These are phyloP conservation scores for Paralichthys olivaceus DNA, from an alignment of 2,113 vertebrate species.

Conservation along the genomic window DNA sequence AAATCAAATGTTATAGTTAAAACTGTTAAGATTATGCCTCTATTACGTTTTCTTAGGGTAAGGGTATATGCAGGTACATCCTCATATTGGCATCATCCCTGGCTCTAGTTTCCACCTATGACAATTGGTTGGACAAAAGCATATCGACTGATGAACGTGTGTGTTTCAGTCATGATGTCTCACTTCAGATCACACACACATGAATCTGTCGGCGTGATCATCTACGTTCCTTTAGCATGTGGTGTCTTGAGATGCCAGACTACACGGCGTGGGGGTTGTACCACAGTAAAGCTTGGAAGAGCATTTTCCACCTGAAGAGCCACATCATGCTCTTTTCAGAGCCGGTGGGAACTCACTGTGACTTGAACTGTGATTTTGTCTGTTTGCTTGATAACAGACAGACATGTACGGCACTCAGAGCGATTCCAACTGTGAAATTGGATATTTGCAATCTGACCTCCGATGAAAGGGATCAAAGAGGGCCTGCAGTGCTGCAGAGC, in stretches of 20 bases:
- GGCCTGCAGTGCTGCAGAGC: conserved; percentile 15
- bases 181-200: conserved; percentile 16
- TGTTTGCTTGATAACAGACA: conserved; percentile 34
- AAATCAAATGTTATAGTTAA: neutral
- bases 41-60: no score
- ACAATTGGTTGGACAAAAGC: neutral
- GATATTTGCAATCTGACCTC: neutral
- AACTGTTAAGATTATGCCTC: no score
- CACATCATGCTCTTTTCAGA: conserved; percentile 9
- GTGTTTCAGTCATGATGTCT: conserved; percentile 7
- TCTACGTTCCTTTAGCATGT: conserved; percentile 36
- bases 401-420: conserved; percentile 10
- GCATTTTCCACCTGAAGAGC: conserved; percentile 25
- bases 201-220: conserved; percentile 29
- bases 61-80: no score
- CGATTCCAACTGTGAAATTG: conserved; percentile 27
- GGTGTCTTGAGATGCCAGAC: conserved; percentile 45
- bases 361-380: conserved; percentile 32
- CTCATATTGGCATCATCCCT: no score
- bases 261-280: conserved; percentile 22
- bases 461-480: conserved; percentile 43
- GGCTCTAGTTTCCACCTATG: neutral
- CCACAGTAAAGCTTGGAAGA: conserved; percentile 21
- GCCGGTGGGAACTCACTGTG: conserved; percentile 9
- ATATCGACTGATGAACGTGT: neutral